Percentiles rank a stretch among this genome's conserved stretches.
Conservation (phyloP, 2,888 invertebrate species). For the Cepaea hortensis region DNA sequence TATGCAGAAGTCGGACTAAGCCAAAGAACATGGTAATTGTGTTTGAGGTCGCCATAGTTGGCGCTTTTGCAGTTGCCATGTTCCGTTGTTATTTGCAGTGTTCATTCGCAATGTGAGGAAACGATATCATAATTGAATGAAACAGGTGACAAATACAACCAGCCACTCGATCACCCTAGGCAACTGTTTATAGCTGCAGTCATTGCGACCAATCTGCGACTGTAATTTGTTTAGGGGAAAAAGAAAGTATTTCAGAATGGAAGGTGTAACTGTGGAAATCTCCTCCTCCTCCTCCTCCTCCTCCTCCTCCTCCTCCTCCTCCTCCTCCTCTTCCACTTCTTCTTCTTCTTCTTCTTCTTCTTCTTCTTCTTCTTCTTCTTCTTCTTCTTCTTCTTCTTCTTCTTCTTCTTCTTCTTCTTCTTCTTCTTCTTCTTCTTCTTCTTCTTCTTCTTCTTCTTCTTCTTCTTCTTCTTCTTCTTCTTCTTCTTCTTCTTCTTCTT, state of each 20-base stretch:
- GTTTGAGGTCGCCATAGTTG: neutral
- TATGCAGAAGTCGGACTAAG: neutral
- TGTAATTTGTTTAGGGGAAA: too few species aligned
- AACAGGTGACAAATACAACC: too few species aligned
- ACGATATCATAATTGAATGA: neutral
- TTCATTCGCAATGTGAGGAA: neutral
- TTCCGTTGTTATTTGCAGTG: neutral
- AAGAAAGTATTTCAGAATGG: neutral
- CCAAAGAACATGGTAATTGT: neutral
- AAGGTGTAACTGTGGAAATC: neutral
- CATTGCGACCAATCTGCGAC: neutral
- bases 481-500: neutral
- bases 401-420: neutral
- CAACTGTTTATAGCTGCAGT: neutral
- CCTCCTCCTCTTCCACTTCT: neutral
- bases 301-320: neutral
- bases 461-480: neutral
- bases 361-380: neutral
- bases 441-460: constrained; percentile 2
- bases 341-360: neutral
- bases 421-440: neutral
- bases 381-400: neutral
- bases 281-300: neutral
- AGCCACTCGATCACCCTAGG: too few species aligned
- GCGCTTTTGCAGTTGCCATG: neutral